phyloP scores from a whole-genome alignment of 2,113 vertebrate genomes.

The Numenius arquata region DNA sequence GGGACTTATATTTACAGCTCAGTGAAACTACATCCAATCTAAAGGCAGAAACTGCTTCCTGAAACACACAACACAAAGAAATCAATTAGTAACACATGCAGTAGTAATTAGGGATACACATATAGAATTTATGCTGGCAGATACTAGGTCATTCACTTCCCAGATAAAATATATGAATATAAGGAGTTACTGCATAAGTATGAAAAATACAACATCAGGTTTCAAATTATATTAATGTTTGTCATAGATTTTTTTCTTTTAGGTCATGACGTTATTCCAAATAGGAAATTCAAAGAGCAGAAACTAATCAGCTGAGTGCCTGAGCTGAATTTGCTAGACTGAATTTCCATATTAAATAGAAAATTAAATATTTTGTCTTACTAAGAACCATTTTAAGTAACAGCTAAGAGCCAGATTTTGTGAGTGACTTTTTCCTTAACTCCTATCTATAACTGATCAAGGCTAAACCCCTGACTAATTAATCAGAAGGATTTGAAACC shows the following conservation, averaged over 20 bases:
- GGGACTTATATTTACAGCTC: not conserved
- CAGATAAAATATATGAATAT: not conserved
- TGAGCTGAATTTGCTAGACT: not conserved
- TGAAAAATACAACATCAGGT: not conserved
- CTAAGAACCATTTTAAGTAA: not conserved
- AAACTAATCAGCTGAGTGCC: not conserved
- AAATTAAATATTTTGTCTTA: not conserved
- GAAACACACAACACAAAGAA: not conserved
- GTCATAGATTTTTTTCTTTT: not conserved
- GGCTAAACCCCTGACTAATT: not conserved
- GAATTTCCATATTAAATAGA: not conserved
- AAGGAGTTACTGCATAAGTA: not conserved
- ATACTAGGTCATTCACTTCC: not conserved
- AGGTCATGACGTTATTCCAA: not conserved
- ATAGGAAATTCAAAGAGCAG: not conserved
- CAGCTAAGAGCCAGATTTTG: not conserved
- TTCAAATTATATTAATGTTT: not conserved
- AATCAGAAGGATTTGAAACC: not conserved
- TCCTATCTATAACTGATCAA: not conserved
- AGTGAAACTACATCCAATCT: not conserved
- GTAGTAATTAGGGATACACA: not conserved
- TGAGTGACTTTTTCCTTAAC: not conserved
- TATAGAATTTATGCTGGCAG: not conserved
- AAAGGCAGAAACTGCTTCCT: not conserved
- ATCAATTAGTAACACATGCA: not conserved